Evolutionary conservation across 37 sponge, comb jelly and placozoan genomes (phyloP).

Genomic region (Beroe forskalii): DNA sequence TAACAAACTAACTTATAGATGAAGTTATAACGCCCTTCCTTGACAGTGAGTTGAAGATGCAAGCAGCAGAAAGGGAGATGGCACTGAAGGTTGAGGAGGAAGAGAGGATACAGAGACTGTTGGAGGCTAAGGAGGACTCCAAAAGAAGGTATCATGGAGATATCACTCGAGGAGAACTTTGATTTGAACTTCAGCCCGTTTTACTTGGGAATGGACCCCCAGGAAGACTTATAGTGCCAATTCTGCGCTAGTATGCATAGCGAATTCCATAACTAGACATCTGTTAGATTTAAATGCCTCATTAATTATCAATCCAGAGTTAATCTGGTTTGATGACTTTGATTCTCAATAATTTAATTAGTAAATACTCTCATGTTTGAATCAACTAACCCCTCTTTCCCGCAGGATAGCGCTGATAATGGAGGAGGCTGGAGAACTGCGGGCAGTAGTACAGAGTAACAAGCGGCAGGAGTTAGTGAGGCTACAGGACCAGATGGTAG

Average conservation of each 20-base stretch:
- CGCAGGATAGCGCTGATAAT: constrained; percentile 26
- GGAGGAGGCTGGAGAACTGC: constrained; percentile 52
- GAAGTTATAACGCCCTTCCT: not conserved
- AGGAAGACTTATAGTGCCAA: too few relatives aligned
- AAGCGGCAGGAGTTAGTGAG: not conserved
- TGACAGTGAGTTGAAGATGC: not conserved
- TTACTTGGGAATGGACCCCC: too few relatives aligned
- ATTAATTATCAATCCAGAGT: too few relatives aligned
- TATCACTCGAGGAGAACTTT: too few relatives aligned
- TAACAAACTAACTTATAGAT: not conserved
- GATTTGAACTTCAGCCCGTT: too few relatives aligned
- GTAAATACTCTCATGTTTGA: too few relatives aligned
- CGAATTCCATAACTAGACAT: too few relatives aligned
- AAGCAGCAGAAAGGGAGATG: constrained; percentile 2
- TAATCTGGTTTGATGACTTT: too few relatives aligned
- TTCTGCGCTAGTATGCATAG: too few relatives aligned
- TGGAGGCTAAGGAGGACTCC: not conserved
- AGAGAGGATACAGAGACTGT: not conserved
- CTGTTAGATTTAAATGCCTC: too few relatives aligned
- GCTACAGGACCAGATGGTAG: constrained; percentile 51
- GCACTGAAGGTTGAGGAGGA: not conserved
- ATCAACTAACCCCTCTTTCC: too few relatives aligned
- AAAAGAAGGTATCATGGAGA: constrained; percentile 26
- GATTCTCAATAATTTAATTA: too few relatives aligned
- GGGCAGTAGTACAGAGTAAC: not conserved